phyloP scores from a whole-genome alignment of 1,140 invertebrate species.

The Lordiphosa collinella region DNA sequence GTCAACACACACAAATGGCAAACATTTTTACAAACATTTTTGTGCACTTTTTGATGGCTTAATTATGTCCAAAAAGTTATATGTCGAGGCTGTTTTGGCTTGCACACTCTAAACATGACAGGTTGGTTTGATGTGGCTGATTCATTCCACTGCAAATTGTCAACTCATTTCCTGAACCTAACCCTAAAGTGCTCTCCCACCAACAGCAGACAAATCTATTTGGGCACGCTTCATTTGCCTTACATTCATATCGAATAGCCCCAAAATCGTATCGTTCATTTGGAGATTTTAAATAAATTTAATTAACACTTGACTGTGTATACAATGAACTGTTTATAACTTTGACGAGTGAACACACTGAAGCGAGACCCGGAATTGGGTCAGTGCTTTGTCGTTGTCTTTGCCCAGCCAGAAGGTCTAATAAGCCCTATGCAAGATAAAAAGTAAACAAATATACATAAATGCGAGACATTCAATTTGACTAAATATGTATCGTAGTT shows the following conservation, averaged over 20 bases:
- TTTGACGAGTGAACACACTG: slow-evolving; percentile 2
- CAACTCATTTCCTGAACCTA: slow-evolving; percentile 45
- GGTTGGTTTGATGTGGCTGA: neutral
- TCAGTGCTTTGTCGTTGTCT: slow-evolving; percentile 50
- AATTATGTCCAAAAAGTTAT: slow-evolving; percentile 69
- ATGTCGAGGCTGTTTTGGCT: slow-evolving; percentile 48
- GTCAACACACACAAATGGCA: slow-evolving; percentile 74
- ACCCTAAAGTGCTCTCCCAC: slow-evolving; percentile 29
- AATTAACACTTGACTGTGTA: slow-evolving; percentile 61
- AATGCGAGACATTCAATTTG: no score
- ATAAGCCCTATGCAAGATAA: slow-evolving; percentile 10
- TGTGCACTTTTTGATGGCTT: slow-evolving; percentile 61
- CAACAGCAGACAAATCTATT: slow-evolving; percentile 33
- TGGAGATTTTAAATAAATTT: slow-evolving; percentile 54
- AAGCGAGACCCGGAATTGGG: slow-evolving; percentile 45
- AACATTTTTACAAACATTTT: slow-evolving; percentile 35
- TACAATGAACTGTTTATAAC: slow-evolving; percentile 27
- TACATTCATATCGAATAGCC: slow-evolving; percentile 36
- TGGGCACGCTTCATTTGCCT: slow-evolving; percentile 66
- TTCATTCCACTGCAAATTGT: slow-evolving; percentile 34
- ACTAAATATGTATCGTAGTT: no score
- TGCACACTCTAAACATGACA: slow-evolving; percentile 15
- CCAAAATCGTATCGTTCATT: slow-evolving; percentile 13
- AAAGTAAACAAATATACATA: no score
- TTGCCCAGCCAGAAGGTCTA: slow-evolving; percentile 12